A percentile compares a stretch with the other conserved stretches of the same genome.
Conservation (phyloP, 1,140 invertebrate species). For the Trinorchestia longiramus region DNA sequence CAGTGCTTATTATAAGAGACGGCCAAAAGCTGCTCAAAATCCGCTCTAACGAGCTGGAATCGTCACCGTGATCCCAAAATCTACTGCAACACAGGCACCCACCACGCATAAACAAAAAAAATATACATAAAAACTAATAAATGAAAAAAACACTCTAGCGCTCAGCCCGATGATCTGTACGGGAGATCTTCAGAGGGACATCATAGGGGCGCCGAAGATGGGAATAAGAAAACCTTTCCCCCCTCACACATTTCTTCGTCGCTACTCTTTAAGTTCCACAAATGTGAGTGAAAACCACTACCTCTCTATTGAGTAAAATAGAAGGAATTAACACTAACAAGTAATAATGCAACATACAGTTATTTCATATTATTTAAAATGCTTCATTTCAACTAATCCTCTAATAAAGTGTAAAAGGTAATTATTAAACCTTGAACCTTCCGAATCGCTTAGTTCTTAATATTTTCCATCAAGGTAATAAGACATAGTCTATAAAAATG, state of each 20-base stretch:
- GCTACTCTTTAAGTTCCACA: no score
- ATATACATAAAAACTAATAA: neutral
- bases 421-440: no score
- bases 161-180: neutral
- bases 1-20: conserved; percentile 48
- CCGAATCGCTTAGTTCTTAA: no score
- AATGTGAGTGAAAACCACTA: no score
- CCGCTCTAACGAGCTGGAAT: conserved; percentile 41
- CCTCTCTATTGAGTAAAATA: no score
- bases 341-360: no score
- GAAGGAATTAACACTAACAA: no score
- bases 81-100: neutral
- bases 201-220: neutral
- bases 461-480: no score
- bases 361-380: no score
- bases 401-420: no score
- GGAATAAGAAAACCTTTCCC: neutral
- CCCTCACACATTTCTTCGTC: neutral
- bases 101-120: neutral
- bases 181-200: neutral
- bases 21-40: conserved; percentile 53
- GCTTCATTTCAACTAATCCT: no score
- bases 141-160: neutral
- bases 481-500: no score
- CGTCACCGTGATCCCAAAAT: conserved; percentile 38